phyloP scores from a whole-genome alignment of 2,888 invertebrate species.

The Molanna angustata region DNA sequence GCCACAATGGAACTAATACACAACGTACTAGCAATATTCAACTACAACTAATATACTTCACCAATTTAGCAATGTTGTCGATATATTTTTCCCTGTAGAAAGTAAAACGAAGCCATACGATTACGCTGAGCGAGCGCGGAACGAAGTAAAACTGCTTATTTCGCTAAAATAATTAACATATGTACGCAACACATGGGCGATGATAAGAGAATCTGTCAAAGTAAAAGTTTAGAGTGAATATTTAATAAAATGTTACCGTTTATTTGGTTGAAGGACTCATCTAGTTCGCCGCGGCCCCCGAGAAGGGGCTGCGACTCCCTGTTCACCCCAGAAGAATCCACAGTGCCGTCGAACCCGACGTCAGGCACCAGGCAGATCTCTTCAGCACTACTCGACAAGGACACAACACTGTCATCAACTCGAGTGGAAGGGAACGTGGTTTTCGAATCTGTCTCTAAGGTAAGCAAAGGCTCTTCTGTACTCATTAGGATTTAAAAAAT shows the following conservation, averaged over 20 bases:
- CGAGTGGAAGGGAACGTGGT: slow-evolving; percentile 44
- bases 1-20: slow-evolving; percentile 17
- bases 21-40: slow-evolving; percentile 13
- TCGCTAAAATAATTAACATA: slow-evolving; percentile 16
- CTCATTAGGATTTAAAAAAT: slow-evolving; percentile 55
- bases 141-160: slow-evolving; percentile 9
- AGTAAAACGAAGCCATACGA: slow-evolving; percentile 25
- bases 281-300: slow-evolving; percentile 72
- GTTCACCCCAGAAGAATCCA: slow-evolving; percentile 80
- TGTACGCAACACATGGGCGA: slow-evolving; percentile 1
- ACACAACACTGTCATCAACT: slow-evolving; percentile 59
- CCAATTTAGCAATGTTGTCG: slow-evolving; percentile 11
- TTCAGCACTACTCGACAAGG: slow-evolving; percentile 59
- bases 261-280: slow-evolving; percentile 79
- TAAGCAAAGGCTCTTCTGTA: slow-evolving; percentile 61
- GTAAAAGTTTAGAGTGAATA: not conserved
- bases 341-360: slow-evolving; percentile 77
- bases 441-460: slow-evolving; percentile 61
- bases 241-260: slow-evolving; percentile 59
- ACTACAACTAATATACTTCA: slow-evolving; percentile 15
- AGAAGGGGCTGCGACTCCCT: slow-evolving; percentile 94
- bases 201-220: not conserved
- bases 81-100: slow-evolving; percentile 21
- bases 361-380: slow-evolving; percentile 79
- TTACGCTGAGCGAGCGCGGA: slow-evolving; percentile 13